Percentiles rank a stretch among this genome's conserved stretches.
phyloP scores from a whole-genome alignment of 2,113 vertebrate species.

The Mungos mungo region DNA sequence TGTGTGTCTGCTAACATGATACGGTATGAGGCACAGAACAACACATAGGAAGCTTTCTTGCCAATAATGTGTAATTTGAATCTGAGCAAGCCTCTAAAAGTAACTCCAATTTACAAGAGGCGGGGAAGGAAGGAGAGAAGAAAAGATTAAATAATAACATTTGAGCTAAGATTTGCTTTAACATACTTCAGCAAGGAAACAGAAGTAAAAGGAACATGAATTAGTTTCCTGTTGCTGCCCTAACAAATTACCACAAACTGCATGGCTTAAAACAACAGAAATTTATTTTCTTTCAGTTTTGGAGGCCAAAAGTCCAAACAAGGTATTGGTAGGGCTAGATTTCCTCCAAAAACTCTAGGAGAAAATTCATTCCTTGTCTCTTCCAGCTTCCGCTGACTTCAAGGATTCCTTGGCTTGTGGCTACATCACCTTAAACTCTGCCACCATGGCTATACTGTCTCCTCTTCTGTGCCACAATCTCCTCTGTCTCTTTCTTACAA shows the following conservation, averaged over 20 bases:
- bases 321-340: background rate
- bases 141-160: background rate
- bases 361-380: background rate
- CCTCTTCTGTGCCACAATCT: background rate
- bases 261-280: background rate
- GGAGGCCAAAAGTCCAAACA: background rate
- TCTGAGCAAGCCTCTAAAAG: background rate
- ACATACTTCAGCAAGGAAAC: background rate
- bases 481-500: background rate
- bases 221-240: background rate
- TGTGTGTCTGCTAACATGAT: background rate
- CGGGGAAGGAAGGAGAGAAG: background rate
- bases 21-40: background rate
- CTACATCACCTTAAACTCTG: background rate
- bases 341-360: background rate
- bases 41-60: background rate
- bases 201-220: background rate
- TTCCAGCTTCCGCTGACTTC: background rate
- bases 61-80: background rate
- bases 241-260: background rate
- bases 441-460: background rate
- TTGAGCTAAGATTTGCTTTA: background rate
- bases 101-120: background rate
- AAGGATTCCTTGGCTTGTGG: background rate
- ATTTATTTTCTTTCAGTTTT: background rate